Base-by-base conservation (phyloP, 1,140 invertebrate species). In the Matsumurasca onukii region DNA sequence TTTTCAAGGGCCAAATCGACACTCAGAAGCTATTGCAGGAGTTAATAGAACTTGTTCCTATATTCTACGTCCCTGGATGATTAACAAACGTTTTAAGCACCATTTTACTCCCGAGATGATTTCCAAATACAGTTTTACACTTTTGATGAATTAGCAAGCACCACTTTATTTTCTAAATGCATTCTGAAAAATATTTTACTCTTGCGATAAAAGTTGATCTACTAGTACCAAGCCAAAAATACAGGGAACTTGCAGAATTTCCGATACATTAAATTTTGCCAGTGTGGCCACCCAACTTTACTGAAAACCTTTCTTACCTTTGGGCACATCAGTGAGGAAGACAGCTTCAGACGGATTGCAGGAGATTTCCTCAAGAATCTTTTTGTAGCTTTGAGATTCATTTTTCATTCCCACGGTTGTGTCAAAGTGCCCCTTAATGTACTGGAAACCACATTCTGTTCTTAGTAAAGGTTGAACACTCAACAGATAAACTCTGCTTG, bases 341-440 rank as follows among this genome's bases (percentile, higher is more conserved):
- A 96, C 74, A 49, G 95, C 84, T 57, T 93, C 83, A 25, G 85
- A 82, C 22, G 89, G 76, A 34, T 83, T 78, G 30, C 81, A 80
- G 39, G 81, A 80, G 31, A 96, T 85, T 72, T 89, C 82, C 68
- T 86, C 82, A 0, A 86, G 79, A 71, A 98, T 97, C 62, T 87
- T 89, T 89, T 81, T 83, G 74, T 95, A 95, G 68, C 91, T 94
- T 5, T 80, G 73, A 2, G 79, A 68, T 72, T 93, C 88, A 72
- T 86, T 86, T 79, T 97, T 97, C 25, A 84, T 75, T 0, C 95
- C 95, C 51, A 55, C 85, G 49, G 85, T 88, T 12, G 93, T 95
- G 77, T 98, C 95, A 79, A 95, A 98, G 79, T 94, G 88, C 22
- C 87, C 91, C 69, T 84, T 86, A 45, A 98, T 88, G 65, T 87